Evolutionary conservation across 2,888 invertebrate genomes (phyloP).

Genomic region (Plagodis pulveraria): DNA sequence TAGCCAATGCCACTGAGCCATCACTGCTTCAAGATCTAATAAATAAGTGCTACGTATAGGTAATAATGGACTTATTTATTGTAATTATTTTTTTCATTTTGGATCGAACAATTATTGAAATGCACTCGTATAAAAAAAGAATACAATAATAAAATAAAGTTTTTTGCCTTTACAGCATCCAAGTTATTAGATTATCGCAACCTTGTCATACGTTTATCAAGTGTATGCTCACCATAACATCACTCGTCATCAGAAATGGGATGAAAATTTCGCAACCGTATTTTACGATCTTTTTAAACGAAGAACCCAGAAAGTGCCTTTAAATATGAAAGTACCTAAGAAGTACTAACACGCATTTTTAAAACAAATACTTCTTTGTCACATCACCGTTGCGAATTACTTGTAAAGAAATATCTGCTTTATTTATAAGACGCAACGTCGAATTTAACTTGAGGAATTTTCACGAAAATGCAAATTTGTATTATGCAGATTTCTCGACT

Average conservation of each 20-base stretch:
- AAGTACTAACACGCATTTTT: slow-evolving; percentile 41
- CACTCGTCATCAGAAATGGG: slow-evolving; percentile 52
- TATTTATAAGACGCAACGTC: slow-evolving; percentile 27
- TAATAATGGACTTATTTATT: too few relatives aligned
- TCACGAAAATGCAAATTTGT: slow-evolving; percentile 35
- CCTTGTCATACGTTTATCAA: slow-evolving; percentile 28
- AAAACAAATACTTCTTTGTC: slow-evolving; percentile 35
- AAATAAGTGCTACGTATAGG: too few relatives aligned
- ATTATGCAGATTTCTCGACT: slow-evolving; percentile 33
- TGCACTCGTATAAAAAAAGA: too few relatives aligned
- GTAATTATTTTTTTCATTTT: too few relatives aligned
- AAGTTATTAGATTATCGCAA: too few relatives aligned
- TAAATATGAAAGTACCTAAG: slow-evolving; percentile 29
- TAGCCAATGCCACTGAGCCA: too few relatives aligned
- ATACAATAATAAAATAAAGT: too few relatives aligned
- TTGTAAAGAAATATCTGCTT: slow-evolving; percentile 34
- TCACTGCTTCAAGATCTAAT: too few relatives aligned
- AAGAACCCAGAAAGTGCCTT: slow-evolving; percentile 45
- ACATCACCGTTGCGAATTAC: slow-evolving; percentile 36
- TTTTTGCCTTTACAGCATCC: too few relatives aligned
- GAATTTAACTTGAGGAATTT: slow-evolving; percentile 34
- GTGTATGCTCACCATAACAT: slow-evolving; percentile 49
- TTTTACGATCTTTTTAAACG: slow-evolving; percentile 70
- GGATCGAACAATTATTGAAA: too few relatives aligned
- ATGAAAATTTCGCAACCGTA: slow-evolving; percentile 52